phyloP scores from a whole-genome alignment of 2,113 vertebrate genomes.

The Pseudorasbora parva region DNA sequence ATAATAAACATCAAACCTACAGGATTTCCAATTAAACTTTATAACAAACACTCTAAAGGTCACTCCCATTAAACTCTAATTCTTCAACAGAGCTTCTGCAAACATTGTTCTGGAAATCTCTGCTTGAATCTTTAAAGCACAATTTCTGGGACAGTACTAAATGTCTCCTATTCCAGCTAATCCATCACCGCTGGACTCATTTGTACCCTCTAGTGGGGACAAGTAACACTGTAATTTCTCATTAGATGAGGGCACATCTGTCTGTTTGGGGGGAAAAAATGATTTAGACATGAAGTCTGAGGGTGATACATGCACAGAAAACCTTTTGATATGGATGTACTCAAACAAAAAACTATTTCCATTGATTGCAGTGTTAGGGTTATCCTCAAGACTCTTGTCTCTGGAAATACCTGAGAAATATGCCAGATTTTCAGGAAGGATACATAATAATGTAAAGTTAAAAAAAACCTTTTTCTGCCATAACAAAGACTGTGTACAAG shows the following conservation, averaged over 20 bases:
- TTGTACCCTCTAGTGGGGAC: constrained; percentile 47
- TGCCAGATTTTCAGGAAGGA: background rate
- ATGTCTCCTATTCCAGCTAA: constrained; percentile 18
- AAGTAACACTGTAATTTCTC: constrained; percentile 16
- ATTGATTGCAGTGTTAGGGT: background rate
- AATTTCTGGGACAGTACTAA: constrained; percentile 25
- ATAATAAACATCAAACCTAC: background rate
- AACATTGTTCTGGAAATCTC: constrained; percentile 52
- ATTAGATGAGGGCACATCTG: constrained; percentile 18
- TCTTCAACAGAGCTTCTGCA: background rate
- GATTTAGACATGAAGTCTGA: constrained; percentile 9
- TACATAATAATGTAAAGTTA: background rate
- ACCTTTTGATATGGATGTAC: constrained; percentile 11
- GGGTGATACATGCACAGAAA: background rate
- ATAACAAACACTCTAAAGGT: background rate
- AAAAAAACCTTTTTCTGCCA: background rate
- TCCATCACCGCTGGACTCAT: constrained; percentile 33
- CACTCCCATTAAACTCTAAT: background rate
- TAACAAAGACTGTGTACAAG: background rate
- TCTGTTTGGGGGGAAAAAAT: constrained; percentile 22
- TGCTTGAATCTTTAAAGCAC: constrained; percentile 9
- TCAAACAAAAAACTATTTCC: background rate
- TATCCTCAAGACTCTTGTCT: too few species aligned
- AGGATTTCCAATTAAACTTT: background rate
- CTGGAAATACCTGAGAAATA: too few species aligned